Base-by-base conservation (phyloP, 2,888 invertebrate genomes). In the Apocheima hispidaria region DNA sequence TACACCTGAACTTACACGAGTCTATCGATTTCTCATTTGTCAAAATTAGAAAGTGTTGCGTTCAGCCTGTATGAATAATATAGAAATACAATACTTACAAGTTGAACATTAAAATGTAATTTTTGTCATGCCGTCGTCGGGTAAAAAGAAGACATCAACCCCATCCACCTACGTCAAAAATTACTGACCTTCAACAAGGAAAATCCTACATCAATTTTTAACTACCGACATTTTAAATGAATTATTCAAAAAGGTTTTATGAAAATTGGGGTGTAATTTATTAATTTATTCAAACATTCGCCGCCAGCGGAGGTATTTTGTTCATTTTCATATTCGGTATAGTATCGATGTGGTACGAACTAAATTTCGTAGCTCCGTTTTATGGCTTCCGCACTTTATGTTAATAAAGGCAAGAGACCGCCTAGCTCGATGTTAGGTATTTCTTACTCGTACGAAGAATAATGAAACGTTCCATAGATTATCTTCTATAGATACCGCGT, bases 341-440 rank as follows among this genome's bases (percentile, higher is more conserved):
- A 64, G 67, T 78, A 82, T 83, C 78, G 80, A 81, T 68, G 74
- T 73, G 65, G 65, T 75, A 75, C 75, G 73, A 81, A 80, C 82
- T 78, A 81, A 85, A 87, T 86, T 84, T 80, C 73, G 79, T 78
- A 77, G 78, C 78, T 48, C 52, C 38, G 71, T 75, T 87, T 86
- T 88, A 87, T 83, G 71, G 80, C 84, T 86, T 85, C 85, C 86
- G 78, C 82, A 82, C 78, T 88, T 88, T 87, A 89, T 88, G 87
- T 74, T 86, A 88, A 89, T 88, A 73, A 78, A 71, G 72, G 54
- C 61, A 70, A 73, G 71, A 72, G 72, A 67, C 61, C 63, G 53
- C 61, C 51, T 61, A 41, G 52, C 20, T 44, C n/a, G 10, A 4
- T 23, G 44, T 18, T 51, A 52, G 51, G 48, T 55, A 54, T 58